Percentiles rank a stretch among this genome's conserved stretches.
phyloP scores from a whole-genome alignment of 2,888 invertebrate species.

The Calliopum simillimum region DNA sequence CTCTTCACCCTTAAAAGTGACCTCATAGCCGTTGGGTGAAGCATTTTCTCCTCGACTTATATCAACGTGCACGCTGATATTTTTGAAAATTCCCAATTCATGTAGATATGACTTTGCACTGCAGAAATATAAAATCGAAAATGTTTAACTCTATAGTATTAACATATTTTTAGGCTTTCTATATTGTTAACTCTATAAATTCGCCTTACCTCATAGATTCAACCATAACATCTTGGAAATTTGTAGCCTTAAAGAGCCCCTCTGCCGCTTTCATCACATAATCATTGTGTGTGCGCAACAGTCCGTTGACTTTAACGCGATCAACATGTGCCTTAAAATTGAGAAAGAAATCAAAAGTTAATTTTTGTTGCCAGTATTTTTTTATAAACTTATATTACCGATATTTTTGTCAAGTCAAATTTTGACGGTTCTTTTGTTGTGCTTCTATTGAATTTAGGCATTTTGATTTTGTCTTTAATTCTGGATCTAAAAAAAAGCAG shows the following conservation, averaged over 20 bases:
- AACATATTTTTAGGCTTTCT: conserved; percentile 11
- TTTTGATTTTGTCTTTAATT: conserved; percentile 23
- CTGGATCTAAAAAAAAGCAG: too few species aligned
- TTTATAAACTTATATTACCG: conserved; percentile 44
- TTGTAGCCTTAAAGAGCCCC: conserved; percentile 84
- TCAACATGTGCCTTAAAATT: conserved; percentile 79
- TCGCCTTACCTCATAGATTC: conserved; percentile 73
- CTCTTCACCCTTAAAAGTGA: conserved; percentile 87
- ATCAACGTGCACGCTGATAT: conserved; percentile 88
- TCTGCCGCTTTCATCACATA: conserved; percentile 82
- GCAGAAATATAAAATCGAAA: conserved; percentile 40
- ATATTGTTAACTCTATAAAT: conserved; percentile 59
- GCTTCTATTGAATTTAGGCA: conserved; percentile 37
- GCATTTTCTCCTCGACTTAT: conserved; percentile 82
- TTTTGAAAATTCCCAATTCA: conserved; percentile 89
- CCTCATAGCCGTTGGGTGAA: conserved; percentile 84
- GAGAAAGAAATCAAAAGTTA: conserved; percentile 52
- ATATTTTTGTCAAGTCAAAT: conserved; percentile 52
- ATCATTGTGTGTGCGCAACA: conserved; percentile 89
- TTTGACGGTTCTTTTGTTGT: conserved; percentile 44
- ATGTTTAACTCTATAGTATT: too few species aligned
- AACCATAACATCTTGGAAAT: conserved; percentile 86
- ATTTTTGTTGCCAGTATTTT: not conserved
- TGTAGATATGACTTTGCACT: conserved; percentile 81
- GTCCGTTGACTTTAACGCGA: conserved; percentile 85